These are phyloP conservation scores for Actias luna DNA, from an alignment of 2,888 invertebrate genomes.

Conservation along the genomic window DNA sequence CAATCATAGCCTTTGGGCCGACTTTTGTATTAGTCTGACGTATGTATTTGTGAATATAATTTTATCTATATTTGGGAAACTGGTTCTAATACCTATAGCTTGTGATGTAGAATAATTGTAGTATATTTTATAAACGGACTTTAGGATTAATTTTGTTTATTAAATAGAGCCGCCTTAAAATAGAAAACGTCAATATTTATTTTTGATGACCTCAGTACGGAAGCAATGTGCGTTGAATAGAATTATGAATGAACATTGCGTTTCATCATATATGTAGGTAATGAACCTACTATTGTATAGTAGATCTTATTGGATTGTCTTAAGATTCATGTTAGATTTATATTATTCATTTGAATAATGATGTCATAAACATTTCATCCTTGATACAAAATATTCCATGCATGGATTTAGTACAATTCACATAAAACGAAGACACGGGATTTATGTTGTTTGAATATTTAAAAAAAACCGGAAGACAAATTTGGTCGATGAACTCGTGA, in stretches of 20 bases:
- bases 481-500: constrained; percentile 41
- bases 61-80: neutral
- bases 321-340: neutral
- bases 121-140: neutral
- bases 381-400: constrained; percentile 21
- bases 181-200: constrained; percentile 1
- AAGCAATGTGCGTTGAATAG: constrained; percentile 10
- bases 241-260: constrained; percentile 8
- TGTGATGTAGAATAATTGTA: neutral
- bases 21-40: neutral
- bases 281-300: neutral
- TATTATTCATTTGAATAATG: constrained; percentile 18
- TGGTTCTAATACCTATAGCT: neutral
- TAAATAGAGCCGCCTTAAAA: neutral
- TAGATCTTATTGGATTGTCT: neutral
- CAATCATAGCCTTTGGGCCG: neutral
- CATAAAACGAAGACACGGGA: constrained; percentile 27
- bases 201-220: constrained; percentile 8
- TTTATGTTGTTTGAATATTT: constrained; percentile 25
- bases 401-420: constrained; percentile 19
- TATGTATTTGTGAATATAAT: neutral
- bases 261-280: neutral
- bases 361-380: constrained; percentile 26
- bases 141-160: neutral
- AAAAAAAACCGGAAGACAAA: constrained; percentile 44